Percentiles rank a stretch among this genome's conserved stretches.
These are phyloP conservation scores for Drosophila parabipectinata DNA, from an alignment of 1,140 invertebrate genomes.

Conservation along the genomic window DNA sequence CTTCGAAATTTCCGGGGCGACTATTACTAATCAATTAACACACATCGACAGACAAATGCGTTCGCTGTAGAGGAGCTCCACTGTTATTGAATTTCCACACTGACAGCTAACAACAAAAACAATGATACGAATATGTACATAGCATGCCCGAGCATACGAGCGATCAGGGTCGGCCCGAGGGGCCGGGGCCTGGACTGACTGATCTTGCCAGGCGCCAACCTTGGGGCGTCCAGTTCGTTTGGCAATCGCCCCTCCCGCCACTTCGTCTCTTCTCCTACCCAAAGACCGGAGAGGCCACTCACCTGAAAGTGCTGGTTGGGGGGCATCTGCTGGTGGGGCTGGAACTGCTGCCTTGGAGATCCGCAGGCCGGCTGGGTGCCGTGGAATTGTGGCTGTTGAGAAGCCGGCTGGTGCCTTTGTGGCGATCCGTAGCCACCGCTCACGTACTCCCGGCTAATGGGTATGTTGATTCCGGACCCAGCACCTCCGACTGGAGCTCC, in stretches of 20 bases:
- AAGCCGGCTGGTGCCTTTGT: constrained; percentile 42
- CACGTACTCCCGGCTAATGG: constrained; percentile 68
- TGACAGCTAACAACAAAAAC: constrained; percentile 29
- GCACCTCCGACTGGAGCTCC: constrained; percentile 16
- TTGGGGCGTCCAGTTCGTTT: constrained; percentile 32
- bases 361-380: constrained; percentile 46
- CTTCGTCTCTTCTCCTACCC: not conserved
- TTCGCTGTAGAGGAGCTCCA: constrained; percentile 11
- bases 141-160: constrained; percentile 15
- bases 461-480: constrained; percentile 67
- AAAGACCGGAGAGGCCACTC: constrained; percentile 36
- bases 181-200: constrained; percentile 21
- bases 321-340: constrained; percentile 58
- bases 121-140: constrained; percentile 30
- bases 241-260: constrained; percentile 17
- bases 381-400: constrained; percentile 50
- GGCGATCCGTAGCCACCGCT: constrained; percentile 45
- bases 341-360: constrained; percentile 58
- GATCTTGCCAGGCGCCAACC: constrained; percentile 57
- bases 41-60: not conserved
- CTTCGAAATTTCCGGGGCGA: too few relatives aligned
- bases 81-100: constrained; percentile 42
- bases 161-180: constrained; percentile 15
- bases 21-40: too few relatives aligned
- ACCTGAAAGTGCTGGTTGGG: constrained; percentile 75